Evolutionary conservation across 2,888 invertebrate genomes (phyloP), one percentile per base, ranked within the genome.

Genomic region (Hyppa rectilinea): DNA sequence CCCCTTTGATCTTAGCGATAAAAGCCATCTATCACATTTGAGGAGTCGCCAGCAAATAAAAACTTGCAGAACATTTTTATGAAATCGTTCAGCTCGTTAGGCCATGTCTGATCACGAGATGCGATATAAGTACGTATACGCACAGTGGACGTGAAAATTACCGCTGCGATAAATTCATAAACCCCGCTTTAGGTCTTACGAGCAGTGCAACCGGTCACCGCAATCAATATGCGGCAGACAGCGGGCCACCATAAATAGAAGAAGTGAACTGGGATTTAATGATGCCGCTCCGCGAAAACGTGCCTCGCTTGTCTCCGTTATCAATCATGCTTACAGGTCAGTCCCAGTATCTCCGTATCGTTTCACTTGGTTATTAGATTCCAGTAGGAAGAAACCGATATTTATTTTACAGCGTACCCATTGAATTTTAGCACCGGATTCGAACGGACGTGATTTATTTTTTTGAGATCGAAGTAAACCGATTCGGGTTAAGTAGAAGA

Each of bases 171-270:
- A 89, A 90, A 90, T 85, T 85, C 82, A 85, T 84, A 85, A 77
- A 64, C 72, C 64, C 61, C 49, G 80, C 75, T 84, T 85, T 83
- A 85, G 82, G 86, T 85, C 86, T 83, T 87, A 83, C 81, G 84
- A 80, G 80, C 78, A 52, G 78, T 69, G 76, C 75, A 89, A 92
- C 92, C 91, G 90, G 92, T 92, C 88, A 85, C 83, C 83, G 86
- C 89, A 90, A 93, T 94, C 94, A 93, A 93, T 94, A 94, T 91
- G 91, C 91, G 87, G 90, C 87, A 91, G 92, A 92, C 92, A 91
- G 88, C 91, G 82, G 83, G 86, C 87, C 90, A 91, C 95, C 94
- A 93, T 95, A 95, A 93, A 94, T 92, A 94, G 93, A 90, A 93
- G 92, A 89, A 89, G 89, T 91, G 87, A 88, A 87, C 87, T 86